phyloP scores from a whole-genome alignment of 1,140 invertebrate genomes.

The Bacillus rossius region DNA sequence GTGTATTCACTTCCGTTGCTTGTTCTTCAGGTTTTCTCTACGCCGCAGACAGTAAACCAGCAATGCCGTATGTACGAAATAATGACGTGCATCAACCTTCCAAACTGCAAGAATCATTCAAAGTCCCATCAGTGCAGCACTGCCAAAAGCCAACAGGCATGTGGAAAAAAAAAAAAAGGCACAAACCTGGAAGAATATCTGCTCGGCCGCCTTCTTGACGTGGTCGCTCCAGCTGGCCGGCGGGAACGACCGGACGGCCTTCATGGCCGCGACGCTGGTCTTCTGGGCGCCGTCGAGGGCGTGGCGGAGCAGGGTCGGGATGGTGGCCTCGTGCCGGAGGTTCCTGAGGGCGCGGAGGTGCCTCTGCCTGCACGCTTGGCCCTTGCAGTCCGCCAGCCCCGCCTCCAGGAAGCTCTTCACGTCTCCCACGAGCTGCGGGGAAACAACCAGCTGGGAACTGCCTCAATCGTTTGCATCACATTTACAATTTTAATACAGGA shows the following conservation, averaged over 20 bases:
- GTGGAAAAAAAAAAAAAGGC: no score
- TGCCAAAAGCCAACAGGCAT: no score
- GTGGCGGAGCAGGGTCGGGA: constrained; percentile 52
- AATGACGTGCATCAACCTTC: no score
- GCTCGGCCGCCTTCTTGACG: constrained; percentile 40
- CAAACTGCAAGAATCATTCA: no score
- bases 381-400: constrained; percentile 48
- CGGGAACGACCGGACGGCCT: constrained; percentile 53
- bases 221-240: constrained; percentile 41
- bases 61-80: no score
- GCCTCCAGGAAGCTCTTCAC: constrained; percentile 45
- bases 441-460: no score
- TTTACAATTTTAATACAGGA: no score
- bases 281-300: constrained; percentile 45
- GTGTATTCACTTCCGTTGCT: no score
- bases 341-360: constrained; percentile 64
- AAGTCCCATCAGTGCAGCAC: no score
- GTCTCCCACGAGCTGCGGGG: constrained; percentile 40
- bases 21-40: no score
- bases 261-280: constrained; percentile 56
- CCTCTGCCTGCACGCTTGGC: constrained; percentile 49
- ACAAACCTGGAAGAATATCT: constrained; percentile 25
- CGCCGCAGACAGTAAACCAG: no score
- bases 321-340: constrained; percentile 48
- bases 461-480: no score